phyloP scores from a whole-genome alignment of 2,888 invertebrate species.

The Caenorhabditis panamensis region DNA sequence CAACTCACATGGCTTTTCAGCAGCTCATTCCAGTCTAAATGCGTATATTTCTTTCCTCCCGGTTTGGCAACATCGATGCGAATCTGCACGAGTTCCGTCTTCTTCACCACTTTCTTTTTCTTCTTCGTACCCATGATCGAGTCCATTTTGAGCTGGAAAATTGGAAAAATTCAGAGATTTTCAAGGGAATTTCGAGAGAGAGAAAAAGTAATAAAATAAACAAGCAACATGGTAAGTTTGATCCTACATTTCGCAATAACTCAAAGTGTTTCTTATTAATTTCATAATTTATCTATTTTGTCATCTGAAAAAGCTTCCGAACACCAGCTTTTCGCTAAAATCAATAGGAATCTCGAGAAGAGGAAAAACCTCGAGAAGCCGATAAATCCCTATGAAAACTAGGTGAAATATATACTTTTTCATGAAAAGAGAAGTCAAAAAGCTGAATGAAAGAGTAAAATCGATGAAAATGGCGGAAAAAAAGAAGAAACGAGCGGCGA shows the following conservation, averaged over 20 bases:
- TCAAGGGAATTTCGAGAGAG: not conserved
- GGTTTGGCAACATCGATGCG: constrained; percentile 29
- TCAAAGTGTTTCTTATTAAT: no score
- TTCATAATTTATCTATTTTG: no score
- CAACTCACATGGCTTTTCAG: constrained; percentile 18
- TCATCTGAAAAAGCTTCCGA: no score
- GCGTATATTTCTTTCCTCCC: constrained; percentile 54
- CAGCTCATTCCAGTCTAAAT: constrained; percentile 44
- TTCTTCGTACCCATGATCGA: constrained; percentile 30
- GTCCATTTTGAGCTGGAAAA: constrained; percentile 15
- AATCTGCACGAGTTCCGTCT: constrained; percentile 32
- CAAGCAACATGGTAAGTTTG: no score
- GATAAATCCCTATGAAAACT: no score
- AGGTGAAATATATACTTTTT: no score
- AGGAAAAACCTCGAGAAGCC: no score
- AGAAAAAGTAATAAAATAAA: no score
- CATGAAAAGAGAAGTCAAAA: no score
- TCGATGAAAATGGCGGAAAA: constrained; percentile 10
- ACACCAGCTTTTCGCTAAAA: no score
- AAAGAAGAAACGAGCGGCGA: not conserved
- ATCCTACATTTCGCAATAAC: no score
- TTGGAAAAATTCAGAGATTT: not conserved
- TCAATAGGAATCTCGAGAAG: no score
- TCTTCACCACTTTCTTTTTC: constrained; percentile 40
- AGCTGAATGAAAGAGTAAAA: constrained; percentile 6